Evolutionary conservation across 2,888 invertebrate genomes (phyloP), one percentile per base, ranked within the genome.

Genomic region (Chrysolina haemoptera): DNA sequence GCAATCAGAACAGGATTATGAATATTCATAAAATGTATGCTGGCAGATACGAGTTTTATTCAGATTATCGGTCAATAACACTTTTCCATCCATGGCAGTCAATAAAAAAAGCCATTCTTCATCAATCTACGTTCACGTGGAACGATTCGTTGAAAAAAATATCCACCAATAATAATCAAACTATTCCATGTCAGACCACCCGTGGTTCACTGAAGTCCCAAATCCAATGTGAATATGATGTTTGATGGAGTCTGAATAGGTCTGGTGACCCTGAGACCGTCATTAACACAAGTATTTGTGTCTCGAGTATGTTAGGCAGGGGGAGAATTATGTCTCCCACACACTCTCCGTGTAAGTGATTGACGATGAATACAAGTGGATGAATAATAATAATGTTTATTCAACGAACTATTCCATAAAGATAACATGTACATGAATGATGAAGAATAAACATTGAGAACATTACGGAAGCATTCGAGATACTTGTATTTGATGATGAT

Each of bases 251-350:
- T 16, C 18, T 53, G 53, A 53, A 53, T 53, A 11, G 12, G 18
- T 12, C 53, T 53, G 20, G 53, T 53, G 53, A 53, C 53, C 53
- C 20, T 53, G 18, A 20, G 53, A 20, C 53, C 53, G 53, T 22
- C 10, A 53, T 53, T 20, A 53, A 53, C 53, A 53, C 53, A 53
- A 53, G 53, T 53, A 12, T 53, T 20, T 53, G 20, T 53, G 16
- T 20, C 53, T 53, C 5, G 53, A 0, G 18, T 53, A 53, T 53
- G 53, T 12, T 18, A 20, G 10, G 20, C 53, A n/a, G 20, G 11
- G 53, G 53, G 53, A 53, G 18, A 9, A 16, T 48, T 12, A 20
- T 53, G 53, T 53, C 53, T 20, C 20, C 20, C 53, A 53, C 53
- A 53, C 14, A 22, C 53, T 20, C 18, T 12, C 11, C 53, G 20